Evolutionary conservation across 2,113 vertebrate species (phyloP).

Genomic region (Rhea pennata): DNA sequence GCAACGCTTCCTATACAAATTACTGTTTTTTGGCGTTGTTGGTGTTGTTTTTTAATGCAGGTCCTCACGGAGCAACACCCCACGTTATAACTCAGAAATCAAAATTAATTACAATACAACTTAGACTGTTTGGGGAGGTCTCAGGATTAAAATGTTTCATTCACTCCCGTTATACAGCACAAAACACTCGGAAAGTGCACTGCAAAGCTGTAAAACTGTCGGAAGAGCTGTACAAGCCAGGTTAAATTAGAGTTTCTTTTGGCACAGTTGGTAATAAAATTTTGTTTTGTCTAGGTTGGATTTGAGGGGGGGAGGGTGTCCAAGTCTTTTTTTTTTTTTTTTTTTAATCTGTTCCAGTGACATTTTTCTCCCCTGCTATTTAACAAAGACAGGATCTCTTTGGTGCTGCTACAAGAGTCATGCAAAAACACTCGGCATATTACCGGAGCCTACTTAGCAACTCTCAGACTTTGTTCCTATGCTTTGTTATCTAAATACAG

Average conservation of each 20-base stretch:
- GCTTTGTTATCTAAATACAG: constrained; percentile 20
- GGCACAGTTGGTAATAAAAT: background rate
- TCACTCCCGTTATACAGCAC: constrained; percentile 1
- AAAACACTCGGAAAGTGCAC: constrained; percentile 36
- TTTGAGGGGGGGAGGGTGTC: background rate
- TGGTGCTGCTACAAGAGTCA: background rate
- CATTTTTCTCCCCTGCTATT: background rate
- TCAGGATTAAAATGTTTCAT: constrained; percentile 50
- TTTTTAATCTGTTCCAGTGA: background rate
- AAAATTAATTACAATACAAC: background rate
- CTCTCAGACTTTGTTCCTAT: constrained; percentile 52
- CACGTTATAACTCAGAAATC: constrained; percentile 50
- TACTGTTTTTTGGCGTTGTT: background rate
- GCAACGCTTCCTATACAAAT: constrained; percentile 73
- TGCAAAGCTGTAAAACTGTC: background rate
- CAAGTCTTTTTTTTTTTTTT: too few relatives aligned
- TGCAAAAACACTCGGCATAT: background rate
- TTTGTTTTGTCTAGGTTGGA: background rate
- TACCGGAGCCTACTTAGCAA: background rate
- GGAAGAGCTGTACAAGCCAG: background rate
- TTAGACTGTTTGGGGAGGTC: background rate
- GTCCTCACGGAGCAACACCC: constrained; percentile 58
- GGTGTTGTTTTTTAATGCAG: constrained; percentile 44
- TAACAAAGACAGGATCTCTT: background rate
- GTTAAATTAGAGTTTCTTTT: background rate